Base-by-base conservation (phyloP, 1,140 invertebrate genomes). In the Phthorimaea operculella region DNA sequence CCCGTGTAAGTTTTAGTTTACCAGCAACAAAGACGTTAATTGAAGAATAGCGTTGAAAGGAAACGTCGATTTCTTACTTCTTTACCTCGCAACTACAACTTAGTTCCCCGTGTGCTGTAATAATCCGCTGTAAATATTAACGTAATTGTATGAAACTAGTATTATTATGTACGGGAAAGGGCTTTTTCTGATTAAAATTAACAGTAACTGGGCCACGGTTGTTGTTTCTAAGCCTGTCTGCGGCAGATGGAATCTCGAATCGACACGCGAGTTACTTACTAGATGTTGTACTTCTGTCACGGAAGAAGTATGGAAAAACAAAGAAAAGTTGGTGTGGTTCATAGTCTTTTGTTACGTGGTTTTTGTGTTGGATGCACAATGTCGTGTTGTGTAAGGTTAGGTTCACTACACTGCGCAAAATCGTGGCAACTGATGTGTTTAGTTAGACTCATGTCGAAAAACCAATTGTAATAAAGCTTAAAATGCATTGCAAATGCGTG, bases 221-320 rank as follows among this genome's bases (percentile, higher is more conserved):
- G 52, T 54, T 62, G 14, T 15, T 51, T 56, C 58, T 55, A 53
- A 36, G 42, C 58, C 51, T 72, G 71, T 72, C 73, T 62, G 54
- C 53, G 34, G 55, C 57, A 62, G 65, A 73, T 69, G 60, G 58
- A 66, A 72, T 66, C 61, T 62, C 55, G 53, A 63, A 70, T 72
- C 74, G 73, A 69, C 60, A 75, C 42, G 44, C 8, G 44, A 9
- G 16, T 47, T 11, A 16, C 10, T 45, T 8, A 45, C 44, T 47
- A 28, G 21, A 28, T 28, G 21, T 28, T 2, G 21, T 28, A 28
- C 21, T 28, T 28, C 8, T 47, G 44, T 47, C 44, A 47, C 44
- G 44, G 16, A n/a, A 47, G 5, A 47, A 4, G 6, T 28, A 28
- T 28, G 21, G 21, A 28, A 28, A 28, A 28, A 28, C 6, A 28